Base-by-base conservation (phyloP, 1,140 invertebrate genomes). In the Orchestia grillus region DNA sequence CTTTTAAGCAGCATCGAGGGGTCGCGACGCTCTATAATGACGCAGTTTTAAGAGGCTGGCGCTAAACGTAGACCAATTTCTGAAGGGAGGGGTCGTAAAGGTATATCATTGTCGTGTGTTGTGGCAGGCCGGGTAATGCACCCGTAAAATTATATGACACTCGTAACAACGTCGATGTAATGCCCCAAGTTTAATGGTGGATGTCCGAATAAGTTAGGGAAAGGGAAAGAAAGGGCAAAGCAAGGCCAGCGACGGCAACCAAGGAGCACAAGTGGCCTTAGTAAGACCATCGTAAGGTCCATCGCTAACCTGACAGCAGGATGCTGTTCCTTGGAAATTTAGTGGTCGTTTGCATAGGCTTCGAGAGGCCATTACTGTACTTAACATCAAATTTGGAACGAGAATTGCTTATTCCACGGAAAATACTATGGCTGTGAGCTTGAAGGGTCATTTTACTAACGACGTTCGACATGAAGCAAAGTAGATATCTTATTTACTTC, bases 161-260 rank as follows among this genome's bases (percentile, higher is more conserved):
- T 94, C 92, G 92, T 94, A 94, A 94, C 92, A 94, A 94, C 92
- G 92, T 47, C 92, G 44, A 94, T 94, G 44, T 94, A 94, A 94
- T 94, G 92, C 92, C 92, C 44, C 15, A 94, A 94, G 92, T 94
- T 94, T 44, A 44, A 94, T 94, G 44, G 43, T 94, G 92, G 92
- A 47, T 47, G 44, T 94, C 92, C 92, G 44, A 47, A 47, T 94
- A 94, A 94, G 43, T 94, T 90, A 90, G 88, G 28, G 16, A 41
- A 90, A 90, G 88, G n/a, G 28, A 41, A 90, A 44, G 41, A 11
- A 44, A 28, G 43, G 11, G 42, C 4, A 90, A 90, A 4, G 88
- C 3, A 90, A 90, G 88, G 15, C 43, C 88, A 44, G n/a, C 43
- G 88, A 16, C 15, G 88, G 88, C 36, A 90, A 16, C 42, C 88